Evolutionary conservation across 1,140 invertebrate genomes (phyloP).

Genomic region (Drosophila parvula): DNA sequence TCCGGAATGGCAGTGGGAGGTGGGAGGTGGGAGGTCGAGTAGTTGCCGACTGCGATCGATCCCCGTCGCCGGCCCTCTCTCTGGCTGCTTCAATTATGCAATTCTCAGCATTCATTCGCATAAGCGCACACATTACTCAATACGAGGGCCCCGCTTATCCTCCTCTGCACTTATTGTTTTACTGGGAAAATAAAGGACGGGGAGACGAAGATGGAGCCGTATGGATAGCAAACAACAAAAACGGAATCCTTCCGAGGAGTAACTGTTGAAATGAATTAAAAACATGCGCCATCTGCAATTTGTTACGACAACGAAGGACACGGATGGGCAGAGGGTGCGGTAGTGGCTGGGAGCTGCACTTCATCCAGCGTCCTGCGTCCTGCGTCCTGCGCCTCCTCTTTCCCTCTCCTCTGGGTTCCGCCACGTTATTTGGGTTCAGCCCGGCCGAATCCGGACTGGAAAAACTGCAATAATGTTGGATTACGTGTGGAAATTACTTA

Average conservation of each 20-base stretch:
- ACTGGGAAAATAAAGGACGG: conserved; percentile 29
- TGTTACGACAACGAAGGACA: conserved; percentile 59
- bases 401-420: conserved; percentile 11
- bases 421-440: conserved; percentile 55
- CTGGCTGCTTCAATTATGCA: conserved; percentile 50
- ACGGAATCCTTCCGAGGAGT: conserved; percentile 37
- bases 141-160: conserved; percentile 47
- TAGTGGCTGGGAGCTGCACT: background rate
- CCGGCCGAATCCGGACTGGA: conserved; percentile 44
- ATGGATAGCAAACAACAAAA: conserved; percentile 51
- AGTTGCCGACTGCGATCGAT: conserved; percentile 26
- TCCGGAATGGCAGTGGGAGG: background rate
- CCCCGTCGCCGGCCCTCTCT: conserved; percentile 7
- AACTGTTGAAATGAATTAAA: conserved; percentile 78
- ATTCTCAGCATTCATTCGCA: conserved; percentile 41
- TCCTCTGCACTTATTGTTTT: conserved; percentile 60
- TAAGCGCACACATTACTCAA: conserved; percentile 60
- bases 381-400: conserved; percentile 4
- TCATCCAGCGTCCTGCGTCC: conserved; percentile 51
- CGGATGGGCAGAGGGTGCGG: conserved; percentile 14
- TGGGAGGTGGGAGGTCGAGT: background rate
- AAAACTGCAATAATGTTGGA: conserved; percentile 79
- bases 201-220: conserved; percentile 17
- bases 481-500: conserved; percentile 83
- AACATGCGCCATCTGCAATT: conserved; percentile 80